Conservation (phyloP, 1,140 invertebrate species). For the Drosophila kohkoa region DNA sequence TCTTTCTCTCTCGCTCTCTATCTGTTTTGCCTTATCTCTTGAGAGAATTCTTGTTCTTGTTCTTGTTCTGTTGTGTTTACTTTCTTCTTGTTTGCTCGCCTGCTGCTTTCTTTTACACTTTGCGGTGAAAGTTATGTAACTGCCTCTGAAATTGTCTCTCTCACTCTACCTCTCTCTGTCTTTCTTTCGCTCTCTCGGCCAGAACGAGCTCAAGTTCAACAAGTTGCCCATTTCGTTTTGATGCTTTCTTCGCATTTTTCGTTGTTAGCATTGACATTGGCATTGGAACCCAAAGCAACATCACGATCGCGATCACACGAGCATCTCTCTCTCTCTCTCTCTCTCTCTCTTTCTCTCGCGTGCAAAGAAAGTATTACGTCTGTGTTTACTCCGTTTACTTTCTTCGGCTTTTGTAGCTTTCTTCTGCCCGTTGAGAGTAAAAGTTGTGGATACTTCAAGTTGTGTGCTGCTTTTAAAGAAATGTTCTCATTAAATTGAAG, state of each 20-base stretch:
- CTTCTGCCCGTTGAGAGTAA: constrained; percentile 55
- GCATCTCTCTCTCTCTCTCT: not conserved
- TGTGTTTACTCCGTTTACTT: constrained; percentile 43
- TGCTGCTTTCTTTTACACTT: constrained; percentile 54
- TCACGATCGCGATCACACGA: not conserved
- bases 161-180: not conserved
- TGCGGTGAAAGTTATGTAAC: constrained; percentile 75
- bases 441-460: constrained; percentile 39
- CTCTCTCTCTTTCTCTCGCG: not conserved
- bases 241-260: constrained; percentile 65
- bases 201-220: constrained; percentile 81
- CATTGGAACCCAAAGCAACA: constrained; percentile 8
- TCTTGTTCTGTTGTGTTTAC: constrained; percentile 61
- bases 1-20: constrained; percentile 5
- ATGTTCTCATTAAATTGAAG: not conserved
- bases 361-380: constrained; percentile 67
- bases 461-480: not conserved
- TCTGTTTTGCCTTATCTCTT: not conserved
- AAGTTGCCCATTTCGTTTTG: constrained; percentile 58
- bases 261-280: constrained; percentile 22
- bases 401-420: constrained; percentile 48
- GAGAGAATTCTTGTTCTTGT: constrained; percentile 2
- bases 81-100: constrained; percentile 59
- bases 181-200: constrained; percentile 24
- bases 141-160: constrained; percentile 35